These are phyloP conservation scores for Apogon hyalosoma DNA, from an alignment of 2,797 vertebrate species.

Conservation along the genomic window DNA sequence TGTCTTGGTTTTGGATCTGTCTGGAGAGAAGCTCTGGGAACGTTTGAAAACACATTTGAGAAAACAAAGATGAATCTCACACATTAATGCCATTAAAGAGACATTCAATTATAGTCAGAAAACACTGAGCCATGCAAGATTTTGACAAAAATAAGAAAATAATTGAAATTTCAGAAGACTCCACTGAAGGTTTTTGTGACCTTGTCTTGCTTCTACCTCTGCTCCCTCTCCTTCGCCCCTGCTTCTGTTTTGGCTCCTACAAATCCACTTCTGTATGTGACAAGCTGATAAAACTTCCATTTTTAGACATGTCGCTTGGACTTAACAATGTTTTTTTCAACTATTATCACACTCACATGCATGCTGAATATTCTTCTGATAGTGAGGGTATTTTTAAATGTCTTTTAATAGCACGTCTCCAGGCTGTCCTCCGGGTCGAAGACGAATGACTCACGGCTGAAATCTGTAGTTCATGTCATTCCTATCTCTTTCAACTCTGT, in stretches of 20 bases:
- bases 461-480: too few species aligned
- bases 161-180: neutral
- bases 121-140: too few species aligned
- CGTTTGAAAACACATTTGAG: too few species aligned
- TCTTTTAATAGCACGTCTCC: neutral
- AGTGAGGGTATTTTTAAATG: neutral
- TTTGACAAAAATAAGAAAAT: neutral
- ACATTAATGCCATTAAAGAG: too few species aligned
- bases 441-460: neutral
- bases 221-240: neutral
- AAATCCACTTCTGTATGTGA: constrained; percentile 10
- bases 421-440: neutral
- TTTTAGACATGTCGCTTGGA: constrained; percentile 14
- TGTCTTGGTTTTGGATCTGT: too few species aligned
- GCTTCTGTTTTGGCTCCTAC: constrained; percentile 10
- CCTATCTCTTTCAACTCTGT: constrained; percentile 1
- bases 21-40: too few species aligned
- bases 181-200: constrained; percentile 10
- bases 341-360: neutral
- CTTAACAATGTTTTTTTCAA: constrained; percentile 10
- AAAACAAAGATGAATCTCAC: too few species aligned
- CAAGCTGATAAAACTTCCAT: constrained; percentile 7
- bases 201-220: neutral
- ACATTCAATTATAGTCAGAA: too few species aligned
- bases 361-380: neutral